A percentile compares a stretch with the other conserved stretches of the same genome.
Evolutionary conservation across 92 coral and sea anemone species (phyloP).

Genomic region (Palythoa heliodiscus): DNA sequence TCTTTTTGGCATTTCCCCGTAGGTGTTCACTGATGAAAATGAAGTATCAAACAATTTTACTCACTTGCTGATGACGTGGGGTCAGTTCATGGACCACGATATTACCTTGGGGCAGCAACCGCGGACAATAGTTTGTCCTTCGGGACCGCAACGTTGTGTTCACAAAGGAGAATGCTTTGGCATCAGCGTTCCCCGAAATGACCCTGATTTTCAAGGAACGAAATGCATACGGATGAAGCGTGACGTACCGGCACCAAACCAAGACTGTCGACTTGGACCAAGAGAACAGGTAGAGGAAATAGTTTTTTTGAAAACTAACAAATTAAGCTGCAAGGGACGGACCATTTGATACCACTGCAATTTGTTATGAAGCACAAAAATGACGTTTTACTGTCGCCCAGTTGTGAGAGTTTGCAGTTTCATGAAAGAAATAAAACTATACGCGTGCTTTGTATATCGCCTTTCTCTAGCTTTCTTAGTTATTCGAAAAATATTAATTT

Average conservation of each 20-base stretch:
- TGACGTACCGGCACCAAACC: conserved; percentile 37
- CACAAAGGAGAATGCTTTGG: conserved; percentile 49
- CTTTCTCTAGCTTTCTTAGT: too few species aligned
- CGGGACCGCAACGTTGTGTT: not conserved
- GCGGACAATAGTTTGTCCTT: not conserved
- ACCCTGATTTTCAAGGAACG: conserved; percentile 7
- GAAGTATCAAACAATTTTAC: not conserved
- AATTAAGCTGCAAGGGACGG: too few species aligned
- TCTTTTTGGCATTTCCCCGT: not conserved
- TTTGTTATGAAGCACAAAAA: too few species aligned
- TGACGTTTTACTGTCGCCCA: too few species aligned
- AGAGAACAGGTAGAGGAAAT: conserved; percentile 34
- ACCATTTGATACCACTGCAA: too few species aligned
- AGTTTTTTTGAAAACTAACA: not conserved
- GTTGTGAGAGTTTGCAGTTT: too few species aligned
- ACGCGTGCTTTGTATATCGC: too few species aligned
- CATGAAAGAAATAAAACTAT: too few species aligned
- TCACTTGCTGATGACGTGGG: conserved; percentile 66
- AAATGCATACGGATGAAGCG: conserved; percentile 35
- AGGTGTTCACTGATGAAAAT: not conserved
- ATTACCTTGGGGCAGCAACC: conserved; percentile 48
- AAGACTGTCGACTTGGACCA: not conserved
- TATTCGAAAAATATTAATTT: too few species aligned
- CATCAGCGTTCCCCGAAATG: conserved; percentile 39
- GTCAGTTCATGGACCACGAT: conserved; percentile 73